Percentiles rank a stretch among this genome's conserved stretches.
phyloP scores from a whole-genome alignment of 2,888 invertebrate species.

The Polyommatus iphigenia region DNA sequence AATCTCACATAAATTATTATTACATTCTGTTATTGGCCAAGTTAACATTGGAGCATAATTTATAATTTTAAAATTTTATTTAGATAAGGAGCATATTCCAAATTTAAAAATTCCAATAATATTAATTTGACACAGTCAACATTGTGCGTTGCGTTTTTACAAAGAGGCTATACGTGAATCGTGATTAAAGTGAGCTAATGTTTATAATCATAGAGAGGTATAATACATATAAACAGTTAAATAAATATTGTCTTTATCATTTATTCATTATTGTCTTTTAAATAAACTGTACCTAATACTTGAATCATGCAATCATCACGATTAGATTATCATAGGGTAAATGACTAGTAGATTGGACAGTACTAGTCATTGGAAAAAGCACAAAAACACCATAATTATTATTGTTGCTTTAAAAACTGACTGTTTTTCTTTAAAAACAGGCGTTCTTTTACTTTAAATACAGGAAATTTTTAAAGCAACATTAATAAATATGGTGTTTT shows the following conservation, averaged over 20 bases:
- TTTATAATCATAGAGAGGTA: background rate
- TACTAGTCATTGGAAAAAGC: too few relatives aligned
- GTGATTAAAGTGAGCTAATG: background rate
- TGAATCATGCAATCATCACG: background rate
- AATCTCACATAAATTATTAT: conserved; percentile 23
- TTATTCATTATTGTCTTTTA: background rate
- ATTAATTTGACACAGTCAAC: conserved; percentile 3
- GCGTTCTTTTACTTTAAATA: too few relatives aligned
- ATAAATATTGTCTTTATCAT: background rate
- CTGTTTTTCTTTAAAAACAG: too few relatives aligned
- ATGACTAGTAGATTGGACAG: too few relatives aligned
- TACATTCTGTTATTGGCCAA: conserved; percentile 2
- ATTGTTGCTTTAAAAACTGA: too few relatives aligned
- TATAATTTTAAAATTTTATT: background rate
- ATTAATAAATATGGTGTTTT: too few relatives aligned
- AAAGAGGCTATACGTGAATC: conserved; percentile 19
- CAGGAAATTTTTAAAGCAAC: too few relatives aligned
- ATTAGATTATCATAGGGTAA: background rate
- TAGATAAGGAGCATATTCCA: background rate
- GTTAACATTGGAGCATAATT: conserved; percentile 1
- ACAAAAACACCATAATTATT: too few relatives aligned
- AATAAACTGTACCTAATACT: background rate
- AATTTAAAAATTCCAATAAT: conserved; percentile 17
- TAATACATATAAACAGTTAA: background rate
- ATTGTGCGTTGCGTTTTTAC: conserved; percentile 1